Conservation (phyloP, 2,113 vertebrate genomes). For the Chaetops frenatus region DNA sequence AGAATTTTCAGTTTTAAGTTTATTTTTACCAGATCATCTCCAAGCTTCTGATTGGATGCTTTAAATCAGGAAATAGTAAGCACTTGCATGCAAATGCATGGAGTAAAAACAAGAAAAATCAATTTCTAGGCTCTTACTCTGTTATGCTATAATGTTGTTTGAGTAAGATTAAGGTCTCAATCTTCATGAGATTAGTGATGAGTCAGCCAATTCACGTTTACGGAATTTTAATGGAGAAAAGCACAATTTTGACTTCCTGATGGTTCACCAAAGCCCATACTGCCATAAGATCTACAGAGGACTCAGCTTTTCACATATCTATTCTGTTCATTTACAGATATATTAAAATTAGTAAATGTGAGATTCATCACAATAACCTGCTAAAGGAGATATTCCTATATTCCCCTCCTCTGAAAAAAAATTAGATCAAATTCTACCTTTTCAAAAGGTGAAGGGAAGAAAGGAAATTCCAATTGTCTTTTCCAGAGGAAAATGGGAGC, state of each 20-base stretch:
- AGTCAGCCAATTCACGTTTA: background rate
- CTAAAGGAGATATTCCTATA: background rate
- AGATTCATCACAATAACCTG: background rate
- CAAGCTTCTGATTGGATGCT: background rate
- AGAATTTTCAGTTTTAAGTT: background rate
- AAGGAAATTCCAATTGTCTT: background rate
- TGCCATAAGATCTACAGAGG: background rate
- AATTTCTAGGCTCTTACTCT: background rate
- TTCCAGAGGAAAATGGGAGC: background rate
- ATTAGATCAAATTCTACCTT: background rate
- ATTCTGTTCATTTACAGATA: background rate
- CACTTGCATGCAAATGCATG: background rate
- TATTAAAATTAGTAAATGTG: background rate
- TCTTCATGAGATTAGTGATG: background rate
- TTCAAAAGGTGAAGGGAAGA: background rate
- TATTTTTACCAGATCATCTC: background rate
- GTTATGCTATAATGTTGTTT: background rate
- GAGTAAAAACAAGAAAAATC: background rate
- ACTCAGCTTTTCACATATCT: background rate
- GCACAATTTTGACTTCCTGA: background rate
- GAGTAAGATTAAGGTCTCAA: background rate
- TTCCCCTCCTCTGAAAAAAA: background rate
- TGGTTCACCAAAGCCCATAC: background rate
- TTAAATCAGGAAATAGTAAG: background rate
- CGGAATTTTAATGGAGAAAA: background rate